Percentiles rank a stretch among this genome's conserved stretches.
Evolutionary conservation across 2,797 vertebrate genomes (phyloP).

Genomic region (Sciurus vulgaris): DNA sequence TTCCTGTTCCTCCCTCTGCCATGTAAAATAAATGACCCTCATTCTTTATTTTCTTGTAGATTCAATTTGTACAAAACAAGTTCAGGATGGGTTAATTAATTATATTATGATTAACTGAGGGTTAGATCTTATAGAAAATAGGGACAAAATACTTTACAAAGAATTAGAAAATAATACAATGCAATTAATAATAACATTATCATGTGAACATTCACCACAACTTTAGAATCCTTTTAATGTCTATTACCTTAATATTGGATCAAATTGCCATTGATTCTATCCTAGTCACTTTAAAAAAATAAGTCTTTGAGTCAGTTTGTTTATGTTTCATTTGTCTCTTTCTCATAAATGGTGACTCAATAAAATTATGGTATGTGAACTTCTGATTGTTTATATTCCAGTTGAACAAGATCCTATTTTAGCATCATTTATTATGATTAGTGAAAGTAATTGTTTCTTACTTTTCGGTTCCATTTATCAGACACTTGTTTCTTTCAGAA

Average conservation of each 20-base stretch:
- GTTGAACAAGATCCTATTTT: conserved; percentile 51
- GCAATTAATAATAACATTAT: neutral
- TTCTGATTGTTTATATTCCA: conserved; percentile 58
- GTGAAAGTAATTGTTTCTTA: conserved; percentile 7
- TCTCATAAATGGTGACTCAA: conserved; percentile 41
- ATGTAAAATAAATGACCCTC: neutral
- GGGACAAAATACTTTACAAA: neutral
- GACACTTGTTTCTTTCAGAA: conserved; percentile 7
- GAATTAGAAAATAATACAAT: conserved; percentile 32
- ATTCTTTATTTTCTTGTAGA: conserved; percentile 66
- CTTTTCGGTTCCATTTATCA: conserved; percentile 2
- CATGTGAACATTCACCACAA: neutral
- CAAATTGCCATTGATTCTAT: neutral
- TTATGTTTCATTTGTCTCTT: conserved; percentile 33
- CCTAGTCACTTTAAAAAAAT: conserved; percentile 49
- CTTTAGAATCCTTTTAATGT: neutral
- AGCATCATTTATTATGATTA: conserved; percentile 43
- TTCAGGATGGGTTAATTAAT: neutral
- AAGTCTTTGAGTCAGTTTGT: conserved; percentile 32
- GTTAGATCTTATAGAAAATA: neutral
- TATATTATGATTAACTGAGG: neutral
- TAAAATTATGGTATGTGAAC: conserved; percentile 31
- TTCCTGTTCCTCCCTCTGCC: neutral
- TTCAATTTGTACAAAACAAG: conserved; percentile 4
- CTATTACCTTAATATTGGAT: neutral